Evolutionary conservation across 2,888 invertebrate genomes (phyloP).

Genomic region (Deladenus siricidicola): DNA sequence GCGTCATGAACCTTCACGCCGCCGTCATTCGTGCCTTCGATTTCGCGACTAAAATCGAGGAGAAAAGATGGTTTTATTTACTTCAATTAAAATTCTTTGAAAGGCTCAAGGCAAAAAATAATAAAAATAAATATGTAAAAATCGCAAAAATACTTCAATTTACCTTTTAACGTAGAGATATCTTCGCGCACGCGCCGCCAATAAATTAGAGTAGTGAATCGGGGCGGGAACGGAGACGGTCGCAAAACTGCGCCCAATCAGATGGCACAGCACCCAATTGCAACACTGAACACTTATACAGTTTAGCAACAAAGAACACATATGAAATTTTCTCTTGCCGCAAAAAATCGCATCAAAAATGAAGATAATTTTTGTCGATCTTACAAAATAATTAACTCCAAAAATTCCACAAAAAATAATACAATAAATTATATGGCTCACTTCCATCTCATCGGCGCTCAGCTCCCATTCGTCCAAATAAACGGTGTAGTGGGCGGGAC

Average conservation of each 20-base stretch:
- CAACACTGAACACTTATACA: no score
- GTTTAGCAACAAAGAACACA: no score
- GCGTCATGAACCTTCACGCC: no score
- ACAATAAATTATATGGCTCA: constrained; percentile 15
- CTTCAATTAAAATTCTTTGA: no score
- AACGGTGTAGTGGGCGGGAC: constrained; percentile 48
- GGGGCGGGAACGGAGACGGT: constrained; percentile 47
- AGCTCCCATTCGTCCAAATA: constrained; percentile 47
- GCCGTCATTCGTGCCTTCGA: no score
- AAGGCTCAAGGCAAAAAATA: no score
- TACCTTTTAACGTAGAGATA: constrained; percentile 47
- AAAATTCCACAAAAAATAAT: not conserved
- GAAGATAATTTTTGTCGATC: not conserved
- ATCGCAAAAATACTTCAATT: no score
- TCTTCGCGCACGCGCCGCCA: constrained; percentile 44
- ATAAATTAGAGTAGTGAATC: constrained; percentile 47
- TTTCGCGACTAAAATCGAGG: no score
- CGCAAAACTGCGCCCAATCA: constrained; percentile 39
- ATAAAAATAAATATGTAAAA: no score
- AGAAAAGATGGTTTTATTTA: no score
- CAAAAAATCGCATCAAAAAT: not conserved
- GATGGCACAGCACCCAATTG: not conserved
- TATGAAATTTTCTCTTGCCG: not conserved
- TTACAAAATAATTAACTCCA: not conserved
- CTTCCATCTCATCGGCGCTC: constrained; percentile 41